Evolutionary conservation across 2,888 invertebrate species (phyloP), one percentile per base, ranked within the genome.

Genomic region (Lampropteryx suffumata): DNA sequence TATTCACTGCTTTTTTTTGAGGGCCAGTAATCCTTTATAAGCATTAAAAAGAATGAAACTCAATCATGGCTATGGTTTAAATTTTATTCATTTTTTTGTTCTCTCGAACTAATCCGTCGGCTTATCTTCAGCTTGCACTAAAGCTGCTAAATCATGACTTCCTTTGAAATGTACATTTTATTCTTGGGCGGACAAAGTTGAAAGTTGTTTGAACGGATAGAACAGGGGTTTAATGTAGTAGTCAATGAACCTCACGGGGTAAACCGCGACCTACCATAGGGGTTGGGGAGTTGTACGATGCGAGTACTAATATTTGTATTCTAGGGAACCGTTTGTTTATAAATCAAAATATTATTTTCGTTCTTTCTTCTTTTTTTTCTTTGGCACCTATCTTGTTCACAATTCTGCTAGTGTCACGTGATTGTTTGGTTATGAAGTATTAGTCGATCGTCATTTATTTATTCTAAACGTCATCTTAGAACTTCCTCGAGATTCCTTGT

Each of bases 201-300:
- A 55, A 39, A 64, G 61, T 78, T 12, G 59, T 14, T 13, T 71
- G 68, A 32, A 14, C 6, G 28, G 43, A 14, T 59, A 49, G 55
- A 57, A 55, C 61, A 63, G 73, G 78, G 82, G 78, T 76, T 72
- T 68, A 61, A 57, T 58, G 56, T 51, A 61, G 65, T 78, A 81
- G 82, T 82, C 82, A 83, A 81, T 84, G 84, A 84, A 84, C 80
- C 78, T 76, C 61, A 63, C 62, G 73, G 72, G 71, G 67, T 71
- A 71, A 82, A 81, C 84, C 86, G 75, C 85, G 88, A 87, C 87
- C 88, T 88, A 87, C 83, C 75, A 69, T 82, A 84, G 83, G 75
- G 81, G 71, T 69, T 70, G 59, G 55, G 49, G 55, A 59, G 74
- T 85, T 84, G 65, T 69, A 56, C 41, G 29, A 32, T 42, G 45